phyloP scores from a whole-genome alignment of 2,113 vertebrate genomes.

The Notothenia coriiceps region DNA sequence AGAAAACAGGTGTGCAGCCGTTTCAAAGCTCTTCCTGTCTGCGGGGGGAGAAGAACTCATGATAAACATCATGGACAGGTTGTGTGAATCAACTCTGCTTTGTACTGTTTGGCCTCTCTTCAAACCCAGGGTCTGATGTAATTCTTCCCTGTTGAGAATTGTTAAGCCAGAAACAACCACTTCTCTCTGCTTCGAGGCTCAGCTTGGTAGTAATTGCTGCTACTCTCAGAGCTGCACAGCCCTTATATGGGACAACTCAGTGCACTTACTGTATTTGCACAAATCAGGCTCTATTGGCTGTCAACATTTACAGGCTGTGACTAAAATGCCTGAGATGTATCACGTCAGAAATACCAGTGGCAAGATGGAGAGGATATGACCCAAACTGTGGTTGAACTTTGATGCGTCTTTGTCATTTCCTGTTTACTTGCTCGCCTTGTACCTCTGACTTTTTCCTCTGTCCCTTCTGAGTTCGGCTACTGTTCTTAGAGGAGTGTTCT shows the following conservation, averaged over 20 bases:
- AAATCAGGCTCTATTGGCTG: neutral
- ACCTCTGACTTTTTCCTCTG: constrained; percentile 17
- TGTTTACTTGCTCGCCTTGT: constrained; percentile 69
- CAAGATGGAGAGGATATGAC: constrained; percentile 69
- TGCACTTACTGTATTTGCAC: neutral
- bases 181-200: constrained; percentile 2
- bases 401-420: constrained; percentile 71
- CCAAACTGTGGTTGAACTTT: constrained; percentile 64
- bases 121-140: neutral
- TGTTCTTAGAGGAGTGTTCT: neutral
- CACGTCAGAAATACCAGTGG: constrained; percentile 22
- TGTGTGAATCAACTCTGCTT: neutral
- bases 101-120: constrained; percentile 3
- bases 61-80: neutral
- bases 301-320: neutral
- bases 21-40: constrained; percentile 48
- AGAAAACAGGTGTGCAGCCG: constrained; percentile 44
- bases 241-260: neutral
- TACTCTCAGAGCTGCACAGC: constrained; percentile 3
- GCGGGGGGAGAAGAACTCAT: constrained; percentile 8
- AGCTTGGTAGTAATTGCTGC: constrained; percentile 20
- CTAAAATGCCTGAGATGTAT: neutral
- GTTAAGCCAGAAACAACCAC: neutral
- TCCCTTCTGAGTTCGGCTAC: constrained; percentile 22
- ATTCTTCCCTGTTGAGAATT: constrained; percentile 1